Evolutionary conservation across 2,797 vertebrate genomes (phyloP), one percentile per base, ranked within the genome.

Genomic region (Arnoldichthys spilopterus): DNA sequence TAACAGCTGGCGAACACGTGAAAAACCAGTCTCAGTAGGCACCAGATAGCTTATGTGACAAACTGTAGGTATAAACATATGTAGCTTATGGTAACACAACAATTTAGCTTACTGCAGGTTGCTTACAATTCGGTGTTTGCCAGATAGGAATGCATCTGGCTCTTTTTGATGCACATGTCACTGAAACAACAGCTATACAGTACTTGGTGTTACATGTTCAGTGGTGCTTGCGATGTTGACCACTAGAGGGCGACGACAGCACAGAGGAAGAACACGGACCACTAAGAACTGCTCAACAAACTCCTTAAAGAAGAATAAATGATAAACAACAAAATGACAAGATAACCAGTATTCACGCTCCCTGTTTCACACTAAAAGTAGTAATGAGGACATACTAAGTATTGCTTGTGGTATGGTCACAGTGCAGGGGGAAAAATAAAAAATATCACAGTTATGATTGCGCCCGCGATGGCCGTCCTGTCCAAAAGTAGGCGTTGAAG

Each of bases 191-290:
- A 68, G 13, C 22, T 28, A 43, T 45, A 68, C 66, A 68, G 66
- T 68, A 68, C 66, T 7, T 16, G 5, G 63, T 63, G 32, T 34
- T 18, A 49, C 8, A 28, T 49, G 40, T 28, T 40, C 13, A 67
- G 24, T 28, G 22, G 66, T 47, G 45, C 16, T 68, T 47, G 43
- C 18, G 22, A 28, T 47, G 6, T 30, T 16, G 24, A 40, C 66
- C 66, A 68, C 66, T 47, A 49, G 66, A 49, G 34, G 66, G 43
- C 13, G 24, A 68, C 66, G 49, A 28, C 40, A 28, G 63, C 13
- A 66, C n/a, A 40, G 40, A 68, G 16, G 16, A 67, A 47, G 40
- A 67, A 67, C 28, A 18, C 43, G 3, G 45, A 47, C 40, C 24
- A 67, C 40, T n/a, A 37, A 37, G 6, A 49, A 26, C 18, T 30